Conservation (phyloP, 92 coral and sea anemone species). For the Umimayanthus chanpuru region DNA sequence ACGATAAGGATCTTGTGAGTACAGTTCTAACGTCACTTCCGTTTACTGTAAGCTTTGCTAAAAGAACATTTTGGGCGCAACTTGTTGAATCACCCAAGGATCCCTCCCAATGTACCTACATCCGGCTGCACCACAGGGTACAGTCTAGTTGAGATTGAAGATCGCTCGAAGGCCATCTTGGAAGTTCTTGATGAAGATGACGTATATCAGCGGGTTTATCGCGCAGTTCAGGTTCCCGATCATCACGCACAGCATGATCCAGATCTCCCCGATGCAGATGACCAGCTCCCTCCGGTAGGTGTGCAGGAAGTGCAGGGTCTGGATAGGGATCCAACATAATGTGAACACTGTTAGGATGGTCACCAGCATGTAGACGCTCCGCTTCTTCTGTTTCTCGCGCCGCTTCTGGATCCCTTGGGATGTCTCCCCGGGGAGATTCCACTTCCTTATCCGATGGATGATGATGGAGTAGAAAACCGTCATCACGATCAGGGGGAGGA, state of each 20-base stretch:
- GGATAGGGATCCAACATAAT: slow-evolving; percentile 29
- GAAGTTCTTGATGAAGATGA: slow-evolving; percentile 35
- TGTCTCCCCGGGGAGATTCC: slow-evolving; percentile 27
- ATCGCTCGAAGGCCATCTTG: slow-evolving; percentile 31
- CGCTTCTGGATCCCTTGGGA: slow-evolving; percentile 11
- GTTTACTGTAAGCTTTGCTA: too few species aligned
- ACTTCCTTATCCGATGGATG: slow-evolving; percentile 10
- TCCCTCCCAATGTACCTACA: too few species aligned
- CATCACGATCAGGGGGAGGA: slow-evolving; percentile 20
- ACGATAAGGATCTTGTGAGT: too few species aligned
- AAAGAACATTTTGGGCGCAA: too few species aligned
- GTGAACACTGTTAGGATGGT: slow-evolving; percentile 24
- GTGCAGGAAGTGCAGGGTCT: neutral
- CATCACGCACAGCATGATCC: slow-evolving; percentile 14
- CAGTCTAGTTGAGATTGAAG: neutral
- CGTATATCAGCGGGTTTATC: slow-evolving; percentile 19
- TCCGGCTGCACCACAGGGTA: too few species aligned
- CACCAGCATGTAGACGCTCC: slow-evolving; percentile 18
- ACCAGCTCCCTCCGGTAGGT: neutral
- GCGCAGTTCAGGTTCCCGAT: slow-evolving; percentile 24
- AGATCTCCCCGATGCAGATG: neutral
- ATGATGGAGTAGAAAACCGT: slow-evolving; percentile 2
- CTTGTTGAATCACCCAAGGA: too few species aligned
- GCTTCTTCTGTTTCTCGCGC: slow-evolving; percentile 21
- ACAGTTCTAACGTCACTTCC: too few species aligned